Percentiles rank a stretch among this genome's conserved stretches.
phyloP scores from a whole-genome alignment of 2,797 vertebrate species.

The Prunella strophiata region DNA sequence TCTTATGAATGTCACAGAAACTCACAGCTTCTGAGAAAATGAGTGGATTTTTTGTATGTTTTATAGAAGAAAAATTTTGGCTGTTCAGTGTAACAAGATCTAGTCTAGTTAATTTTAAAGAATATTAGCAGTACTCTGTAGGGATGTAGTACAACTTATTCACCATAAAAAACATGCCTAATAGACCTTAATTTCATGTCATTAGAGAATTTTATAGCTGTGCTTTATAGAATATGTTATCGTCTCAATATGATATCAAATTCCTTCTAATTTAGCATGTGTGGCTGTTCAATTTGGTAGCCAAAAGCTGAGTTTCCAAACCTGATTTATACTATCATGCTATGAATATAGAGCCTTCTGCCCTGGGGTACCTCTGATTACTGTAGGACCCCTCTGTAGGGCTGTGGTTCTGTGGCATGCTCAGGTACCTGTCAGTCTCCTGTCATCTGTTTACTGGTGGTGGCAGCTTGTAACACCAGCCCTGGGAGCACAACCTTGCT shows the following conservation, averaged over 20 bases:
- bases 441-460: neutral
- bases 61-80: neutral
- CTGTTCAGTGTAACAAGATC: neutral
- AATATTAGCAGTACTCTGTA: neutral
- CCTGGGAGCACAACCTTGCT: neutral
- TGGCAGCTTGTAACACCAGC: neutral
- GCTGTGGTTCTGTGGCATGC: rapidly evolving
- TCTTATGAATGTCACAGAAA: neutral
- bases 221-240: neutral
- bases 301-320: neutral
- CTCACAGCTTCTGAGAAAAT: neutral
- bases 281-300: neutral
- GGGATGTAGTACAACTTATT: neutral
- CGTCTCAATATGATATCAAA: neutral
- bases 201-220: neutral
- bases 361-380: neutral
- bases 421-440: neutral
- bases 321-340: neutral
- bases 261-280: neutral
- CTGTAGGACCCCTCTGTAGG: rapidly evolving
- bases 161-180: neutral
- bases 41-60: neutral
- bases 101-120: neutral
- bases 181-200: neutral
- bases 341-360: neutral